Base-by-base conservation (phyloP, 2,797 vertebrate genomes). In the Sebastes elongatus region DNA sequence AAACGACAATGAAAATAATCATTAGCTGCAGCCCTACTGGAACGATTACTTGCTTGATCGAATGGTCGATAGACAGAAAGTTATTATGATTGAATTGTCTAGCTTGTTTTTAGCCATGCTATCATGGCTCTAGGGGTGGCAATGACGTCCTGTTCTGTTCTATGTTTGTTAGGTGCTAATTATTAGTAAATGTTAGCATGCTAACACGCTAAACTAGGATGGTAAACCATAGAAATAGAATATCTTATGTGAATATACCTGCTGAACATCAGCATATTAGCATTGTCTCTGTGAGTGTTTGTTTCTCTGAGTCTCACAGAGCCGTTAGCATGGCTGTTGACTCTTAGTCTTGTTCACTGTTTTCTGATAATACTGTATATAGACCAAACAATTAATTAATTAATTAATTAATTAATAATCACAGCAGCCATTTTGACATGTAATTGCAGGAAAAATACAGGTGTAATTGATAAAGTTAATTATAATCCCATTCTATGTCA, bases 211-310 rank as follows among this genome's bases (percentile, higher is more conserved):
- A 53, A 49, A 35, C 14, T 32, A 49, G 33, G n/a, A 49, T 57
- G 42, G 16, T 46, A 0, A 46, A 46, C 42, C 16, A 49, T 20
- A 20, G 42, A 49, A 49, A 49, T 4, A 7, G 42, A 49, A 49
- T 8, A 49, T 20, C 0, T 6, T 18, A 8, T 8, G 3, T 0
- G 42, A 49, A 3, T 49, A 20, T 49, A 20, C 6, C 14, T 32
- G 23, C 13, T 59, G 2, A 56, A 46, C 20, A 59, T 35, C 42
- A 20, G 42, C 42, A 20, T 49, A n/a, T 38, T 55, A 27, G 67
- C 6, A 57, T 27, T 42, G 66, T 68, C 27, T 32, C 28, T 65
- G 62, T 64, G 22, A 64, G 22, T 14, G 35, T 65, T 16, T 62
- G 35, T 14, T 11, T 38, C 35, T 0, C 11, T 38, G 13, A 42